Base-by-base conservation (phyloP, 2,113 vertebrate genomes). In the Ariopsis seemanni region DNA sequence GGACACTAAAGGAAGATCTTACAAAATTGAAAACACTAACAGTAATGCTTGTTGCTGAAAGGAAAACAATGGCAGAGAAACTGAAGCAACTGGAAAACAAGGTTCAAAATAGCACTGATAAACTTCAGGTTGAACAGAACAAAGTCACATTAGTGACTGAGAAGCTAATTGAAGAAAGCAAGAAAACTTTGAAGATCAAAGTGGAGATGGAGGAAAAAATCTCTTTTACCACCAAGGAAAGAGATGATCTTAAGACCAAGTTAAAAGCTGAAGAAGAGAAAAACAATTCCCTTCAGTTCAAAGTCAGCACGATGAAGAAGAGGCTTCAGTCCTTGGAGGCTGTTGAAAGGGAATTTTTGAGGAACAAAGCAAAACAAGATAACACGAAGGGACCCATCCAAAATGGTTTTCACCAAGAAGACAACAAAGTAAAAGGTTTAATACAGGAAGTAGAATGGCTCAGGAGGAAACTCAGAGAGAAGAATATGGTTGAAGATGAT, bases 11-110 rank as follows among this genome's bases (percentile, higher is more conserved):
- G 93, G 98, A 99, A 91, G 98, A 99, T 83, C 94, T 99, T 84
- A 96, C 96, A 92, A 99, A 99, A 93, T 80, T 99, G 86, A 99
- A 99, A 94, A 98, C 97, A 87, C 93, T 99, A 91, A 99, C 98
- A 2, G 97, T 99, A 85, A 97, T 99, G 96, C 95, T 99, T 74
- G 97, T 98, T 85, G 97, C 99, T 90, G 98, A 99, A 91, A 96
- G 98, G 85, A 99, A 98, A 93, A 93, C 95, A 1, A 97, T 97
- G 96, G 94, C 96, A 15, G 97, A 99, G 90, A 99, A 97, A 95
- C 94, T 99, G 71, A 97, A 96, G 92, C 96, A 97, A 91, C 97
- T 97, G 87, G 98, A 99, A 93, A 97, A 97, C 90, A 99, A 97
- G 87, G 93, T 99, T 67, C 96, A 99, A 90, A 95, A 93, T 90